Evolutionary conservation across 2,113 vertebrate genomes (phyloP), one percentile per base, ranked within the genome.

Genomic region (Rhinopomastus cyanomelas): DNA sequence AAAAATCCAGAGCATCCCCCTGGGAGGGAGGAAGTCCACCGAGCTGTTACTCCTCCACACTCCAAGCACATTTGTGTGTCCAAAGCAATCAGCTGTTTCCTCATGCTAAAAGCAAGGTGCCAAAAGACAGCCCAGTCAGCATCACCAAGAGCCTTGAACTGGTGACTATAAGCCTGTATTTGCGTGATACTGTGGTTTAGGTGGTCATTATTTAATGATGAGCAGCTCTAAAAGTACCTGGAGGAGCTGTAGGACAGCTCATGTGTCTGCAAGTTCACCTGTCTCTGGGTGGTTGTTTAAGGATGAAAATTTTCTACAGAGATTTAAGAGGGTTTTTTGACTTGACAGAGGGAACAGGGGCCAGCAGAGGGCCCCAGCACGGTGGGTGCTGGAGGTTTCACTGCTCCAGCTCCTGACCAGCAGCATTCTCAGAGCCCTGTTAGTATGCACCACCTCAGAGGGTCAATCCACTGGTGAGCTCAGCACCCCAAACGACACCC

Each of bases 351-450:
- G 77, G 78, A 42, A 0, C 25, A 6, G 44, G 16, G 48, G 68
- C 94, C 95, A 93, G 92, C 87, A 96, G 95, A 94, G 94, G 95
- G 94, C 95, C 93, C 92, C 91, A 44, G n/a, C 71, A 49, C 4
- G n/a, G 90, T 11, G 30, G 53, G 52, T 20, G 88, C 65, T 1
- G 3, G 21, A 20, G 37, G 62, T 42, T 42, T 42, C 17, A 21
- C 46, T 48, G 46, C 46, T 21, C 46, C 19, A 11, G 83, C 20
- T 9, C 0, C 25, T 11, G 9, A 15, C 6, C 2, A 3, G 7
- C 14, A 32, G 52, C 0, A 3, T 0, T 2, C 4, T 2, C 14
- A 16, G 37, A 27, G n/a, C 0, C 6, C 0, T 12, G 6, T 5
- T 3, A 5, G 68, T 6, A 18, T 62, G 23, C 6, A 5, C 3